A percentile compares a stretch with the other conserved stretches of the same genome.
phyloP scores from a whole-genome alignment of 2,797 vertebrate genomes.

The Potorous gilbertii region DNA sequence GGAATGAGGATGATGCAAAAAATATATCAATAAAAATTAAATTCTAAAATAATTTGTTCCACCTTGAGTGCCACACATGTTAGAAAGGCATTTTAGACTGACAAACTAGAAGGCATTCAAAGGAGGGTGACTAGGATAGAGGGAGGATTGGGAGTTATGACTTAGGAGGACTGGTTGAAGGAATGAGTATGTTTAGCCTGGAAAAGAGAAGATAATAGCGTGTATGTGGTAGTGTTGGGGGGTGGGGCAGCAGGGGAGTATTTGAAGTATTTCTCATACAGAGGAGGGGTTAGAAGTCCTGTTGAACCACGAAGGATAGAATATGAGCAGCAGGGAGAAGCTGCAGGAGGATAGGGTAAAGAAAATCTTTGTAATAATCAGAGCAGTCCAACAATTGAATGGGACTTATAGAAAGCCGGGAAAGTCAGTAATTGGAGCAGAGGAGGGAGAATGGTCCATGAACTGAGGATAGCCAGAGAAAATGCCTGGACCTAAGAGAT shows the following conservation, averaged over 20 bases:
- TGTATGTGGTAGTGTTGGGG: not conserved
- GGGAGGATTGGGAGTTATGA: no score
- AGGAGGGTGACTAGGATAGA: not conserved
- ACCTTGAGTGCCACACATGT: no score
- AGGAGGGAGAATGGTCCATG: not conserved
- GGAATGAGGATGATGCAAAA: no score
- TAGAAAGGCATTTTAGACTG: no score
- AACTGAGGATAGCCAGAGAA: not conserved
- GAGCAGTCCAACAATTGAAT: not conserved
- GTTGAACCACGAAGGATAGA: not conserved
- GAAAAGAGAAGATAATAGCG: not conserved
- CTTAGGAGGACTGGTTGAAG: not conserved
- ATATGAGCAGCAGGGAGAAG: not conserved
- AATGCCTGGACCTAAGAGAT: not conserved
- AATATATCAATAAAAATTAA: no score
- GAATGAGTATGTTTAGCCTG: not conserved
- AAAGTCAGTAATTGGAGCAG: not conserved
- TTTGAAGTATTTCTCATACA: not conserved
- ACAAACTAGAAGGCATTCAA: not conserved
- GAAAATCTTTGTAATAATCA: not conserved
- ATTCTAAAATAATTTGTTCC: no score
- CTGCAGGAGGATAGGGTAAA: not conserved
- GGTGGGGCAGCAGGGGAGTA: not conserved
- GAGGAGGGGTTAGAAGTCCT: not conserved
- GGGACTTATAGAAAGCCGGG: not conserved